These are phyloP conservation scores for Aphrophora alni DNA, from an alignment of 2,888 invertebrate species.

Conservation along the genomic window DNA sequence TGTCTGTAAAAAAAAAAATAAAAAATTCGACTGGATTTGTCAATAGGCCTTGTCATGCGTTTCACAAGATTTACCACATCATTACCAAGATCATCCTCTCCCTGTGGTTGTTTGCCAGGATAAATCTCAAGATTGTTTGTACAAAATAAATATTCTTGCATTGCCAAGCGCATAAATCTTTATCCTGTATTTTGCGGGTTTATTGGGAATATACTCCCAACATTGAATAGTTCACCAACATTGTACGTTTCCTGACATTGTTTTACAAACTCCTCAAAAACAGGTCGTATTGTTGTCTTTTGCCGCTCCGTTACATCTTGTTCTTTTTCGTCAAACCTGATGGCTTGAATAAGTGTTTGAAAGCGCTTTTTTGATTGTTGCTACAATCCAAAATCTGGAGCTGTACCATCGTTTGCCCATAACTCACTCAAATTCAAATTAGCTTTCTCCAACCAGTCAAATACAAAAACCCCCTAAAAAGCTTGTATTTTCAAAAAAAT, in stretches of 20 bases:
- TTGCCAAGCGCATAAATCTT: constrained; percentile 51
- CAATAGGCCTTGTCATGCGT: constrained; percentile 40
- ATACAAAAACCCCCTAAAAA: too few species aligned
- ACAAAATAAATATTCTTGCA: constrained; percentile 39
- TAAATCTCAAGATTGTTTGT: constrained; percentile 44
- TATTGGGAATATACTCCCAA: constrained; percentile 51
- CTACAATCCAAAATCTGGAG: too few species aligned
- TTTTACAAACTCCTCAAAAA: constrained; percentile 52
- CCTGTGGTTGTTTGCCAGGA: constrained; percentile 39
- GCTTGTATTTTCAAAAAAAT: too few species aligned
- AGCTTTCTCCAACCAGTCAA: too few species aligned
- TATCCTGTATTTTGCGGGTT: constrained; percentile 52
- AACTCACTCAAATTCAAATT: too few species aligned
- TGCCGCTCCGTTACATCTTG: constrained; percentile 46
- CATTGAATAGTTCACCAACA: constrained; percentile 45
- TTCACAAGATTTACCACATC: constrained; percentile 38
- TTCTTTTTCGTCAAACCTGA: constrained; percentile 17
- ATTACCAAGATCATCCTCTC: constrained; percentile 39
- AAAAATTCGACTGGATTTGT: neutral
- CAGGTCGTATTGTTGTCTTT: constrained; percentile 34
- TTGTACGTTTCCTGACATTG: constrained; percentile 48
- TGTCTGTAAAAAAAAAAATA: constrained; percentile 11
- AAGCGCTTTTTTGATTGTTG: neutral
- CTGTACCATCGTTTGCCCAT: too few species aligned
- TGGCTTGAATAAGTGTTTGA: neutral